A percentile compares a stretch with the other conserved stretches of the same genome.
Conservation (phyloP, 2,888 invertebrate species). For the Nymphalis c-album region DNA sequence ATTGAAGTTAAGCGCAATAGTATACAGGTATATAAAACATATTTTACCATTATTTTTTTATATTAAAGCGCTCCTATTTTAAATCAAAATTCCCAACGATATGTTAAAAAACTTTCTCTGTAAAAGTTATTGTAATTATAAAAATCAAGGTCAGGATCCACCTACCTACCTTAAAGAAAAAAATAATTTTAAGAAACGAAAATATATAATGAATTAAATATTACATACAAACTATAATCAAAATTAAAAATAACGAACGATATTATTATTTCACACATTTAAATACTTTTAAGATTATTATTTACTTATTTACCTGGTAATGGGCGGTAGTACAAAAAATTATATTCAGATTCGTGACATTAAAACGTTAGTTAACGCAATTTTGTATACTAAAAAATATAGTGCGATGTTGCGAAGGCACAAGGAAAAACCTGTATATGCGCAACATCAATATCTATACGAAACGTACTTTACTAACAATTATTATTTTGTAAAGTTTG, state of each 20-base stretch:
- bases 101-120: background rate
- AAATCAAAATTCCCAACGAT: background rate
- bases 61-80: background rate
- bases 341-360: background rate
- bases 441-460: background rate
- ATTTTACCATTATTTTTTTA: slow-evolving; percentile 15
- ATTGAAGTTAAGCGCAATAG: slow-evolving; percentile 94
- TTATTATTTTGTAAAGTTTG: background rate
- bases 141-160: too few species aligned
- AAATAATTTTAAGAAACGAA: too few species aligned
- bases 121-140: too few species aligned
- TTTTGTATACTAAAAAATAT: background rate
- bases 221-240: too few species aligned
- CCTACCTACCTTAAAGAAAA: too few species aligned
- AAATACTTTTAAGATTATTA: too few species aligned
- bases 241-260: too few species aligned
- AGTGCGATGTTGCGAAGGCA: background rate
- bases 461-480: background rate
- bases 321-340: background rate
- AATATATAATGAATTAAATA: too few species aligned
- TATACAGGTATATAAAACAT: slow-evolving; percentile 89
- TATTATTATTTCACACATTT: too few species aligned
- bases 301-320: too few species aligned
- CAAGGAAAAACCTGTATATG: slow-evolving; percentile 9
- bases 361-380: background rate